Percentiles rank a stretch among this genome's conserved stretches.
Conservation (phyloP, 2,113 vertebrate species). For the Actenoides hombroni region DNA sequence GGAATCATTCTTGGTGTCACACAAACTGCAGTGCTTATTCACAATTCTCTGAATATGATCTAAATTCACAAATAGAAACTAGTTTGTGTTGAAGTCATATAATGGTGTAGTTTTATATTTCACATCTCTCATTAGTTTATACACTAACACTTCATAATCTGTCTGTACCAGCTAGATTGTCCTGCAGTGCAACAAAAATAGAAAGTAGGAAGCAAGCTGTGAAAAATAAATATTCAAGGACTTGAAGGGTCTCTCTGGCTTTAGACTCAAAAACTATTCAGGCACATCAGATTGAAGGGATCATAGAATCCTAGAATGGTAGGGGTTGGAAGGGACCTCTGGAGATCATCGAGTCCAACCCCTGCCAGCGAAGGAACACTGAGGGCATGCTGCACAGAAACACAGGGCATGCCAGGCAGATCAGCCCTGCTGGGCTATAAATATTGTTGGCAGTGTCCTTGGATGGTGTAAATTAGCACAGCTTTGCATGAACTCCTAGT, state of each 20-base stretch:
- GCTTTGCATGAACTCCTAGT: background rate
- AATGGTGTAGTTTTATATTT: background rate
- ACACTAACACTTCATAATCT: background rate
- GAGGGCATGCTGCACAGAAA: no score
- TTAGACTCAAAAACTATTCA: no score
- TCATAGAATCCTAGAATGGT: no score
- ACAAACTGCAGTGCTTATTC: background rate
- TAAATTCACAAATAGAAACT: background rate
- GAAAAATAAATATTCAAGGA: background rate
- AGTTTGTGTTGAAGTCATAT: background rate
- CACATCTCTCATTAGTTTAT: background rate
- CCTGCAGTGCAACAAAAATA: background rate
- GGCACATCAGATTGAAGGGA: background rate
- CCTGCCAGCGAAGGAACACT: no score
- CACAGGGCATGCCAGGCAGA: no score
- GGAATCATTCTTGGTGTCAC: background rate
- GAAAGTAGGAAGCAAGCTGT: background rate
- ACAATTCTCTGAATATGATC: background rate
- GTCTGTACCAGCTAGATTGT: background rate
- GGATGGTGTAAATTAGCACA: background rate
- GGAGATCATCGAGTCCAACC: no score
- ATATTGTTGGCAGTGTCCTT: background rate
- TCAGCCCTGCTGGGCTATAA: background rate
- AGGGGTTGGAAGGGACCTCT: no score
- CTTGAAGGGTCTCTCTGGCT: background rate